Percentiles rank a stretch among this genome's conserved stretches.
Evolutionary conservation across 2,888 invertebrate species (phyloP).

Genomic region (Mimumesa dahlbomi): DNA sequence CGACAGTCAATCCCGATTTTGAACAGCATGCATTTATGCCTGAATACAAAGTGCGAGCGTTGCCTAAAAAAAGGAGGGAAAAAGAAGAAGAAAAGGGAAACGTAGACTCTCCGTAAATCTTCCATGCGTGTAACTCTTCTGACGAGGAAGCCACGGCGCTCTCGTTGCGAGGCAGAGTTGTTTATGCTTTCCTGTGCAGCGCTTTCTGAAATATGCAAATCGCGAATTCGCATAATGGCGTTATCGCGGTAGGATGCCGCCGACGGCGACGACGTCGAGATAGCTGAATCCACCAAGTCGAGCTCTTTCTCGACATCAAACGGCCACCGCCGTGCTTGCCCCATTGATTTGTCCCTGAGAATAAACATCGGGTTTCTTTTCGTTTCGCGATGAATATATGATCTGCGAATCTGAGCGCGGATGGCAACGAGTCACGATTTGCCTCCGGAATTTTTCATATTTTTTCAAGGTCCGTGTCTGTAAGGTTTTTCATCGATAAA

Average conservation of each 20-base stretch:
- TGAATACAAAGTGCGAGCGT: slow-evolving; percentile 51
- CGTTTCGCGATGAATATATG: slow-evolving; percentile 43
- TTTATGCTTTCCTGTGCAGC: slow-evolving; percentile 80
- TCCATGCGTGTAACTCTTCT: slow-evolving; percentile 78
- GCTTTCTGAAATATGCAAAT: slow-evolving; percentile 80
- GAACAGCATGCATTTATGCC: slow-evolving; percentile 42
- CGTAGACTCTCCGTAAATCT: slow-evolving; percentile 75
- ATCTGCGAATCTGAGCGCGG: slow-evolving; percentile 33
- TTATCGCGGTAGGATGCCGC: slow-evolving; percentile 73
- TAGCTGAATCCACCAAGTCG: slow-evolving; percentile 55
- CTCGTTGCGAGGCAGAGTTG: slow-evolving; percentile 73
- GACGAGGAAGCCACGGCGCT: slow-evolving; percentile 73
- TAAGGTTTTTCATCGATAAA: background rate
- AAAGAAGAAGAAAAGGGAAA: slow-evolving; percentile 46
- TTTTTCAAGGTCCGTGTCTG: no score
- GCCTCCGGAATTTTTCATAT: background rate
- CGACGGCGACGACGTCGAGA: slow-evolving; percentile 58
- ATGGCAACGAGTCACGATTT: slow-evolving; percentile 20
- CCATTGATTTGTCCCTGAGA: slow-evolving; percentile 48
- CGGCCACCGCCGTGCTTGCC: slow-evolving; percentile 36
- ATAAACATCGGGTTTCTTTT: slow-evolving; percentile 38
- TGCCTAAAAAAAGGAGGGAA: slow-evolving; percentile 6
- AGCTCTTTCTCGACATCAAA: slow-evolving; percentile 58
- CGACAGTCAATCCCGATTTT: slow-evolving; percentile 27
- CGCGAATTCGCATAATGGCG: slow-evolving; percentile 79